Percentiles rank a stretch among this genome's conserved stretches.
These are phyloP conservation scores for Creontiades dilutus DNA, from an alignment of 2,888 invertebrate genomes.

Conservation along the genomic window DNA sequence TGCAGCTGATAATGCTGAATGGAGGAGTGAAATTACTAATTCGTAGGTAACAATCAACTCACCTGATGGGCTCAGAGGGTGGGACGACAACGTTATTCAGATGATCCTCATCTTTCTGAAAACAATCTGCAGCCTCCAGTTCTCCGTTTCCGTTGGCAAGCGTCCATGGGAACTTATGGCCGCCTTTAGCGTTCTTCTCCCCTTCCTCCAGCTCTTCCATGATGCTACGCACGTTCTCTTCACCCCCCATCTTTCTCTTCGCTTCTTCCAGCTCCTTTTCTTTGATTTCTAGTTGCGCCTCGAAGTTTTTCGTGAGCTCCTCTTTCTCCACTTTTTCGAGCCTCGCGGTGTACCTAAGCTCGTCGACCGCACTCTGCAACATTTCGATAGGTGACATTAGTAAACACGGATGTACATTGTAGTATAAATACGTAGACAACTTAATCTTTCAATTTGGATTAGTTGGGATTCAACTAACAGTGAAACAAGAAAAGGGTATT, in stretches of 20 bases:
- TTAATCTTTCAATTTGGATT: no score
- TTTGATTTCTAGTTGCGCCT: conserved; percentile 82
- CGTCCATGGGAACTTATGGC: conserved; percentile 40
- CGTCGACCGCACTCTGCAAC: conserved; percentile 74
- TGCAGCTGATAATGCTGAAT: no score
- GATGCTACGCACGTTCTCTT: conserved; percentile 63
- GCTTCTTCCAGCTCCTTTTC: conserved; percentile 81
- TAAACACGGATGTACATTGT: no score
- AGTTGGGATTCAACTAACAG: no score
- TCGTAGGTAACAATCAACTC: background rate
- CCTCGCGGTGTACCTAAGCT: conserved; percentile 78
- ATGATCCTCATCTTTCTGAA: background rate
- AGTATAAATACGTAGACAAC: no score
- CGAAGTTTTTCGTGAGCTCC: conserved; percentile 77
- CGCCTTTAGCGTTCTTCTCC: conserved; percentile 32
- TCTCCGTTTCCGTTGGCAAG: background rate
- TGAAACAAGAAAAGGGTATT: no score
- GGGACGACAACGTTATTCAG: conserved; percentile 76
- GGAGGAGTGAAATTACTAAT: no score
- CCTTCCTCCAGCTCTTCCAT: conserved; percentile 72
- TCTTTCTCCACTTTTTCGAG: conserved; percentile 81
- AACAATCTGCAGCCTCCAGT: background rate
- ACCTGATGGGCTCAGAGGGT: conserved; percentile 34
- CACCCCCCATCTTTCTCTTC: conserved; percentile 78
- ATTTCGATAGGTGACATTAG: background rate